A percentile compares a stretch with the other conserved stretches of the same genome.
These are phyloP conservation scores for Buathra laborator DNA, from an alignment of 2,888 invertebrate genomes.

Conservation along the genomic window DNA sequence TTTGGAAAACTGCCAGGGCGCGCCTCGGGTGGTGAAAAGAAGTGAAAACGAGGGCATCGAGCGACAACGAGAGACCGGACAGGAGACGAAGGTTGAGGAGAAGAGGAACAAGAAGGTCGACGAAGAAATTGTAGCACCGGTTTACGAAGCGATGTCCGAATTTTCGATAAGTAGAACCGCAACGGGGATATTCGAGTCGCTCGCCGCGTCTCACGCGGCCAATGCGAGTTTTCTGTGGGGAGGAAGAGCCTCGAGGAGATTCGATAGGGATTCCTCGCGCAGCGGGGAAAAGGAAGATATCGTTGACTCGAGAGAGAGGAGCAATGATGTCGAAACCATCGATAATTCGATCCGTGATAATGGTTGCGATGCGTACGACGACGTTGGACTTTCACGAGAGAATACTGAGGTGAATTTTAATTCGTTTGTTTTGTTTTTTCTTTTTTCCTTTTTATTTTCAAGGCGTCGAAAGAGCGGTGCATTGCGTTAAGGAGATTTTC, in stretches of 20 bases:
- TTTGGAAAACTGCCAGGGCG: constrained; percentile 71
- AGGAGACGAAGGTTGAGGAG: constrained; percentile 26
- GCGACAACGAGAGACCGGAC: constrained; percentile 51
- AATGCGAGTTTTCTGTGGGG: constrained; percentile 80
- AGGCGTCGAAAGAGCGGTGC: neutral
- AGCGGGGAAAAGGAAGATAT: neutral
- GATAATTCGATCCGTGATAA: constrained; percentile 47
- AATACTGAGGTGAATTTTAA: constrained; percentile 51
- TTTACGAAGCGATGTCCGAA: constrained; percentile 70
- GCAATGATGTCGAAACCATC: neutral
- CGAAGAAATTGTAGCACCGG: constrained; percentile 40
- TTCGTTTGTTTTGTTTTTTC: constrained; percentile 31
- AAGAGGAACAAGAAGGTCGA: constrained; percentile 32
- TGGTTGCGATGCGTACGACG: constrained; percentile 69
- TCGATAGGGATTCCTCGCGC: constrained; percentile 19
- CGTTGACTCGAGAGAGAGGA: neutral
- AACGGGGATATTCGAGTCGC: neutral
- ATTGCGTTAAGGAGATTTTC: neutral
- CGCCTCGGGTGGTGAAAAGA: constrained; percentile 73
- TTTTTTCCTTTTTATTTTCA: constrained; percentile 15
- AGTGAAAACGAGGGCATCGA: constrained; percentile 70
- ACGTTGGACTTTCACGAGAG: constrained; percentile 63
- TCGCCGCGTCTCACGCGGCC: constrained; percentile 6
- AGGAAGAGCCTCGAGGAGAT: constrained; percentile 47
- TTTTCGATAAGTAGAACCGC: constrained; percentile 57